Percentiles rank a stretch among this genome's conserved stretches.
Evolutionary conservation across 2,888 invertebrate species (phyloP).

Genomic region (Atethmia centrago): DNA sequence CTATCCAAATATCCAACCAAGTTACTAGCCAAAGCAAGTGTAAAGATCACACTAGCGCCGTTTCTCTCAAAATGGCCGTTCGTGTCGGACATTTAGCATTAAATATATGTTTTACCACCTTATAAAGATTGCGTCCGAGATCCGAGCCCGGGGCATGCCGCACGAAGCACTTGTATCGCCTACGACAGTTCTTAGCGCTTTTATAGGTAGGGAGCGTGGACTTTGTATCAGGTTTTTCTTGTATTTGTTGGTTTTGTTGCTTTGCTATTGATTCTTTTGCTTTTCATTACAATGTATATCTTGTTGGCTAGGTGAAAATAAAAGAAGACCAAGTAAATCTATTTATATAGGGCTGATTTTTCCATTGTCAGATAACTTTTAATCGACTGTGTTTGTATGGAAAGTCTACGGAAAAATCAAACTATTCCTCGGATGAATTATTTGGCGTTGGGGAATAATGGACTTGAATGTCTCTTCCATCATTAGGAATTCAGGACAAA

Average conservation of each 20-base stretch:
- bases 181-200: slow-evolving; percentile 81
- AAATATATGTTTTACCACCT: slow-evolving; percentile 91
- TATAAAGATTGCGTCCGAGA: slow-evolving; percentile 88
- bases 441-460: background rate
- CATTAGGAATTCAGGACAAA: too few relatives aligned
- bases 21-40: slow-evolving; percentile 52
- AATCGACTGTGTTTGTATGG: background rate
- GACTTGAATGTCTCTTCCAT: too few relatives aligned
- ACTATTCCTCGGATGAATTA: background rate
- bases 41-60: slow-evolving; percentile 71
- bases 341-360: background rate
- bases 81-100: slow-evolving; percentile 87
- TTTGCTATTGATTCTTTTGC: background rate
- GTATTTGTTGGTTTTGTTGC: background rate
- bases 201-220: slow-evolving; percentile 70
- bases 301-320: background rate
- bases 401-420: background rate
- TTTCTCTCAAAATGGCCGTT: slow-evolving; percentile 77
- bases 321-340: too few relatives aligned
- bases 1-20: slow-evolving; percentile 46
- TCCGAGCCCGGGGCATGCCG: slow-evolving; percentile 83
- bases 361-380: background rate
- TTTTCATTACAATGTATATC: background rate
- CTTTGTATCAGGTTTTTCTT: background rate
- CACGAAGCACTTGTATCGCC: slow-evolving; percentile 84